Percentiles rank a stretch among this genome's conserved stretches.
These are phyloP conservation scores for Dicerorhinus sumatrensis DNA, from an alignment of 2,113 vertebrate genomes.

Conservation along the genomic window DNA sequence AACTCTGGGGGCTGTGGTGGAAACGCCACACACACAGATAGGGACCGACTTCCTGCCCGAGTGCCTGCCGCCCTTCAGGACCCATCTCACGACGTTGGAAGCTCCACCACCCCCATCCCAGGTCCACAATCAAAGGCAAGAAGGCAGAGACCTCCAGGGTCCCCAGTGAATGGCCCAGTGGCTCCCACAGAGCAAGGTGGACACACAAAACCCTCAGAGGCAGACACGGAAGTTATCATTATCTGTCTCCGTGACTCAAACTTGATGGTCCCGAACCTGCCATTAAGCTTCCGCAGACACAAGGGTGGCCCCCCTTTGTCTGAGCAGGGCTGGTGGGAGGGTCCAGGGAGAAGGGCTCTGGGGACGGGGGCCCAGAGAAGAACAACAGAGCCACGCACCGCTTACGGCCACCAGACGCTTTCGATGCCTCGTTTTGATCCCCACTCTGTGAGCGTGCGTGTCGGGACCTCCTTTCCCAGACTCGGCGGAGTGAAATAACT, in stretches of 20 bases:
- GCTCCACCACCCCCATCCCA: neutral
- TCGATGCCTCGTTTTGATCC: neutral
- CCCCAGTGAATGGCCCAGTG: neutral
- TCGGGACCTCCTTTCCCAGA: neutral
- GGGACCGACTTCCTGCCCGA: neutral
- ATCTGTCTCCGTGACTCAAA: slow-evolving; percentile 77
- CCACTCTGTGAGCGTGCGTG: neutral
- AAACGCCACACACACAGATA: neutral
- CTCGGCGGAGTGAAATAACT: neutral
- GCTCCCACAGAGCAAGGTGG: neutral
- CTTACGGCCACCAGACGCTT: neutral
- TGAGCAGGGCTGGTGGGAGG: neutral
- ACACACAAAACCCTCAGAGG: neutral
- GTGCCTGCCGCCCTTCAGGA: neutral
- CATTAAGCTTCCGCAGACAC: slow-evolving; percentile 72
- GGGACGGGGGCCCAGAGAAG: neutral
- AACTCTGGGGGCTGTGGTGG: neutral
- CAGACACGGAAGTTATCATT: slow-evolving; percentile 67
- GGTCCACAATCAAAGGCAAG: neutral
- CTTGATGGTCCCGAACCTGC: slow-evolving; percentile 47
- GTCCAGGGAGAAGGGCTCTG: neutral
- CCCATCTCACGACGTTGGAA: neutral
- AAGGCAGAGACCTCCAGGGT: neutral
- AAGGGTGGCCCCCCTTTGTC: slow-evolving; percentile 20
- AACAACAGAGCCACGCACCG: rapidly evolving